Base-by-base conservation (phyloP, 2,888 invertebrate species). In the Prosopocoilus inquinatus region DNA sequence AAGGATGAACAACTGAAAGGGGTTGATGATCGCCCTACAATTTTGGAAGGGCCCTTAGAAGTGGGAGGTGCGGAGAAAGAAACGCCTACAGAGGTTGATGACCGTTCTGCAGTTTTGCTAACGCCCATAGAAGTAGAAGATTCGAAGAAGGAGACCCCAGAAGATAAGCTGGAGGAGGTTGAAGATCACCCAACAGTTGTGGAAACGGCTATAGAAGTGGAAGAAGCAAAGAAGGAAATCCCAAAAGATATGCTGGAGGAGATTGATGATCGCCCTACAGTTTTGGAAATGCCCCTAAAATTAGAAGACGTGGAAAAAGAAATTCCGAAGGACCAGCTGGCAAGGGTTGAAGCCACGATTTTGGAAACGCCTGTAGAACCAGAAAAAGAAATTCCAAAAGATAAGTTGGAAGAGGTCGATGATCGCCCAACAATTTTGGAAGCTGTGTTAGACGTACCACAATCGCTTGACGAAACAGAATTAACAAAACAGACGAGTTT, bases 281-380 rank as follows among this genome's bases (percentile, higher is more conserved):
- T 28, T 28, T 7, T 28, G 16, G 53, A 35, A 35, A 53, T 45
- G 35, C 20, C 8, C 9, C 54, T 32, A 44, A 47, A 50, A 34
- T 12, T 13, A 8, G 47, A 52, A 53, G 59, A 61, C 35, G 56
- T 54, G n/a, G 61, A 65, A 48, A 62, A 64, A 34, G 61, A 62
- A 48, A 61, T 60, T 38, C 36, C 36, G 15, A 47, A 16, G 7
- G 46, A 47, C 7, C 49, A 36, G 32, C 2, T 28, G 5, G 53
- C 47, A 5, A 38, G 34, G 20, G 20, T 11, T 2, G 9, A 9
- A 15, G n/a, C 38, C 9, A 9, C 7, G 1, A 41, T 38, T 2
- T 9, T 34, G 44, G 50, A 54, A 33, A 34, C 32, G 20, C 1
- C 38, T 13, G 20, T 39, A 15, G 35, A 57, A 9, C 33, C 46